Percentiles rank a stretch among this genome's conserved stretches.
phyloP scores from a whole-genome alignment of 2,888 invertebrate species.

The Polydesmus complanatus region DNA sequence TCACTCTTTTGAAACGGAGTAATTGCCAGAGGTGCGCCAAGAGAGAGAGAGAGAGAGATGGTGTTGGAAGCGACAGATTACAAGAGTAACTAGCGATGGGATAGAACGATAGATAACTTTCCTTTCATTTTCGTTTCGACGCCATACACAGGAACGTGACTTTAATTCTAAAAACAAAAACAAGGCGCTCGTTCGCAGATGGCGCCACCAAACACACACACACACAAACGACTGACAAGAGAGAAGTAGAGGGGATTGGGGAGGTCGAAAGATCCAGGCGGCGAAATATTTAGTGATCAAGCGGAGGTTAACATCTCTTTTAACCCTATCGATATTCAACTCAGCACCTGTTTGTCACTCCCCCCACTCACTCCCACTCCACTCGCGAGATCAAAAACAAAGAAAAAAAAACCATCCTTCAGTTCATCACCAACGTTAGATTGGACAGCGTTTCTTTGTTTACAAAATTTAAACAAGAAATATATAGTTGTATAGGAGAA shows the following conservation, averaged over 20 bases:
- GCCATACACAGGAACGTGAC: background rate
- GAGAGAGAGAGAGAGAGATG: background rate
- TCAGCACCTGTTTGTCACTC: background rate
- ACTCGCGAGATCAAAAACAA: background rate
- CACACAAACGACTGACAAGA: background rate
- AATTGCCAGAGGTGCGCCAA: background rate
- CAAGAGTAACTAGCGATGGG: conserved; percentile 1
- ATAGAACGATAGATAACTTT: background rate
- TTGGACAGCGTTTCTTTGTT: background rate
- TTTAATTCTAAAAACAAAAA: background rate
- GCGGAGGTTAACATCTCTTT: background rate
- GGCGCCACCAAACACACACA: background rate
- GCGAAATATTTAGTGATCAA: background rate
- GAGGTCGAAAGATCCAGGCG: too few relatives aligned
- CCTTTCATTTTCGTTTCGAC: background rate
- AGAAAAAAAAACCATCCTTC: background rate
- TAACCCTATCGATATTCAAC: background rate
- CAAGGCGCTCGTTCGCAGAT: background rate
- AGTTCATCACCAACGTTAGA: too few relatives aligned
- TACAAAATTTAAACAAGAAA: background rate
- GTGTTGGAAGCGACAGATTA: conserved; percentile 6
- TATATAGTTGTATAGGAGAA: too few relatives aligned
- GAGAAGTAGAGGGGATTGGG: too few relatives aligned
- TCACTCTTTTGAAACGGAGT: background rate
- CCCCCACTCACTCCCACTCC: background rate